phyloP scores from a whole-genome alignment of 30 jellyfish, hydroid and myxozoan species.

The Rhopilema esculentum region DNA sequence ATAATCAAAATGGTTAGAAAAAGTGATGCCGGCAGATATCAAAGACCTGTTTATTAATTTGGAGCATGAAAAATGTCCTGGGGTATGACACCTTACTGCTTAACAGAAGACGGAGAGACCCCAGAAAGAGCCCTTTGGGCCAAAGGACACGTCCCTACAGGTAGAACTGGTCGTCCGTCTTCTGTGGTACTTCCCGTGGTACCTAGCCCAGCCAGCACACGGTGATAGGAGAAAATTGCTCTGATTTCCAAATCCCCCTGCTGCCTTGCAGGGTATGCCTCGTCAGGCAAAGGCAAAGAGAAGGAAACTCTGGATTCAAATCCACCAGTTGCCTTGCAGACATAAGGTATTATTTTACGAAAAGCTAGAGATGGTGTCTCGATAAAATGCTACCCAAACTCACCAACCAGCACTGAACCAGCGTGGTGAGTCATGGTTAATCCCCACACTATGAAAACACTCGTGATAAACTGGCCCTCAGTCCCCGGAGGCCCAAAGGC shows the following conservation, averaged over 20 bases:
- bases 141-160: neutral
- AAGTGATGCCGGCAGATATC: too few species aligned
- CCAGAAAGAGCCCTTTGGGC: neutral
- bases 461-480: too few species aligned
- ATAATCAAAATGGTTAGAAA: too few species aligned
- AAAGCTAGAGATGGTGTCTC: too few species aligned
- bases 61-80: too few species aligned
- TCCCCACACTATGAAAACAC: too few species aligned
- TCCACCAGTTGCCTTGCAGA: neutral
- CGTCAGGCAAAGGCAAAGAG: neutral
- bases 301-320: neutral
- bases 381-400: too few species aligned
- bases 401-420: too few species aligned
- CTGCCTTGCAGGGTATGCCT: neutral
- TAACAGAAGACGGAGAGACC: neutral
- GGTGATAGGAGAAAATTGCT: neutral
- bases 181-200: neutral
- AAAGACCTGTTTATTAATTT: too few species aligned
- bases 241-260: neutral
- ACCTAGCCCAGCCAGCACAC: neutral
- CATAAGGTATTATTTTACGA: too few species aligned
- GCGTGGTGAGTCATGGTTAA: too few species aligned
- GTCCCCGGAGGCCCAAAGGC: constrained; percentile 1
- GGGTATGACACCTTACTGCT: neutral
- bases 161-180: neutral